These are phyloP conservation scores for Ceratotherium simum DNA, from an alignment of 2,113 vertebrate species.

Conservation along the genomic window DNA sequence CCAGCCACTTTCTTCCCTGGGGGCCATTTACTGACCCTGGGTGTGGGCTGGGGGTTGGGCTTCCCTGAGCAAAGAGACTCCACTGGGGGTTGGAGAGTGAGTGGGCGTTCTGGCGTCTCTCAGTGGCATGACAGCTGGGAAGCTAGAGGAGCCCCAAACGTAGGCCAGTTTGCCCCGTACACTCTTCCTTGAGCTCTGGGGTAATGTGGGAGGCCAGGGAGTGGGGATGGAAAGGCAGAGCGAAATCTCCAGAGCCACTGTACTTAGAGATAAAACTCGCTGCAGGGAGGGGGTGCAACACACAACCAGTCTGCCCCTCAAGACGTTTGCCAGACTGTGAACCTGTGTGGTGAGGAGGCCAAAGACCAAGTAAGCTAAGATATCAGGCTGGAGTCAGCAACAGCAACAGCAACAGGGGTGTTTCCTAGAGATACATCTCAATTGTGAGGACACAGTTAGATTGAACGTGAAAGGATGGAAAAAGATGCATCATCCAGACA, in stretches of 20 bases:
- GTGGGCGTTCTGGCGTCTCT: not conserved
- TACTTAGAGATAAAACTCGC: too few species aligned
- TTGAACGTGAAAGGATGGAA: not conserved
- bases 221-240: not conserved
- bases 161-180: not conserved
- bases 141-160: too few species aligned
- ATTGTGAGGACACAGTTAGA: not conserved
- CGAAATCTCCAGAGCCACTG: too few species aligned
- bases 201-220: not conserved
- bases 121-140: not conserved
- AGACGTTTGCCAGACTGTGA: not conserved
- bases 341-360: not conserved
- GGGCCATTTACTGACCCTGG: not conserved
- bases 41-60: not conserved
- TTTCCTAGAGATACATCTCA: not conserved
- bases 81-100: not conserved
- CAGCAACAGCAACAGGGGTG: rapidly evolving
- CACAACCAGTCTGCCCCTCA: not conserved
- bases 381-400: not conserved
- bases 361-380: not conserved
- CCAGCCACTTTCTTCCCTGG: too few species aligned
- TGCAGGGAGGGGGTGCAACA: not conserved
- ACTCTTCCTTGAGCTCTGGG: not conserved
- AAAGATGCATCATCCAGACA: rapidly evolving
- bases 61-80: not conserved